Percentiles rank a stretch among this genome's conserved stretches.
These are phyloP conservation scores for Oreochromis aureus DNA, from an alignment of 2,113 vertebrate genomes.

Conservation along the genomic window DNA sequence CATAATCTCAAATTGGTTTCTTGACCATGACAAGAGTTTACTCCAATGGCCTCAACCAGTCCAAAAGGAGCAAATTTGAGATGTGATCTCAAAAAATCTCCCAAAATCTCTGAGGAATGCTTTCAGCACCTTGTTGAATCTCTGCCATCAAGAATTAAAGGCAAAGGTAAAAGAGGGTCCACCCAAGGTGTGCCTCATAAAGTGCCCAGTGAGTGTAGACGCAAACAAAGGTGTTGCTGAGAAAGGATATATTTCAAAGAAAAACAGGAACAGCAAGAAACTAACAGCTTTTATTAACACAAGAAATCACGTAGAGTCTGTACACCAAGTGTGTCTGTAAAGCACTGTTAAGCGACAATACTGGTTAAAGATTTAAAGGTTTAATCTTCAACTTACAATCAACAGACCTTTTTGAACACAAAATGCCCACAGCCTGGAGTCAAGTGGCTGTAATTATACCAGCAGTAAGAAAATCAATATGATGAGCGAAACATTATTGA, in stretches of 20 bases:
- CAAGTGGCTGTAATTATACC: constrained; percentile 11
- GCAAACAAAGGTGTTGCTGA: background rate
- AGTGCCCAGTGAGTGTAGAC: background rate
- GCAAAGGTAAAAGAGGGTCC: background rate
- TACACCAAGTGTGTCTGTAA: background rate
- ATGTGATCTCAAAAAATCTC: background rate
- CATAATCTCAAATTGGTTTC: background rate
- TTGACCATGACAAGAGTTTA: background rate
- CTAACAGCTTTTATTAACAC: background rate
- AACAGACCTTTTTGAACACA: background rate
- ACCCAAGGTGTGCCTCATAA: background rate
- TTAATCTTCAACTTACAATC: background rate
- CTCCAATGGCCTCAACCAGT: background rate
- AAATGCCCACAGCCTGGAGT: background rate
- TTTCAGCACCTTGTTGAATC: background rate
- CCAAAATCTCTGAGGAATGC: background rate
- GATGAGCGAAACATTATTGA: background rate
- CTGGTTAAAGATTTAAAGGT: background rate
- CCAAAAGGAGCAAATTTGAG: background rate
- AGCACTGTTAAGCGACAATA: background rate
- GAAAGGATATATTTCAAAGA: background rate
- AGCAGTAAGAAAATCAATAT: background rate
- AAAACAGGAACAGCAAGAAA: background rate
- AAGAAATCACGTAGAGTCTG: background rate
- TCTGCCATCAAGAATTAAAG: background rate